Base-by-base conservation (phyloP, 2,113 vertebrate species). In the Calonectris borealis region DNA sequence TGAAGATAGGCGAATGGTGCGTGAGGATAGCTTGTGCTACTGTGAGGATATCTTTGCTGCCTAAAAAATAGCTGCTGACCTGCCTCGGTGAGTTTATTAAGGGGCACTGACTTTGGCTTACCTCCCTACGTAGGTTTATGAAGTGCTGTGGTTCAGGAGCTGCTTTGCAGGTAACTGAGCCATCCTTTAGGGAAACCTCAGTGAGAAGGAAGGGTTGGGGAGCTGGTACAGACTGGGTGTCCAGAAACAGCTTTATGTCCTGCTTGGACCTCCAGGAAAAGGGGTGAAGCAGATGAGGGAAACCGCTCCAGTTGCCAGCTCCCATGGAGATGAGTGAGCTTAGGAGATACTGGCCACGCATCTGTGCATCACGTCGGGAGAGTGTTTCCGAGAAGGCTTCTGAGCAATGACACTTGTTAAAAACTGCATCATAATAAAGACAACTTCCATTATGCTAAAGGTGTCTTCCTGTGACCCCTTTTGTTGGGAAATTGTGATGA, bases 341-440 rank as follows among this genome's bases (percentile, higher is more conserved):
- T 12, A 11, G 65, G 21, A 66, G 34, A 5, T 46, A 26, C 2
- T 21, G 31, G 21, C 57, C 13, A 5, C 0, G 0, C 22, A 42
- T 29, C 54, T 51, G 42, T 65, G n/a, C 44, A 16, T 71, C 18
- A 8, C 16, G 4, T 20, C 36, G 38, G 55, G 55, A 60, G 24
- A 42, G 54, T 1, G 3, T 54, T 57, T 34, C 16, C 0, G 2
- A 29, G 65, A 32, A 72, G 8, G 27, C 40, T 70, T 70, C 62
- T 40, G 75, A 52, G 26, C 52, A 61, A 49, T 6, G 26, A 9
- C 19, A 1, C 13, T 58, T 55, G 7, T 22, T 51, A 64, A 88
- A 64, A 88, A 36, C 18, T 24, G 52, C 73, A 52, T 48, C n/a
- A 55, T 61, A 78, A 65, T 66, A n/a, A 77, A 94, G 27, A 31